phyloP scores from a whole-genome alignment of 2,797 vertebrate genomes.

The Selene dorsalis region DNA sequence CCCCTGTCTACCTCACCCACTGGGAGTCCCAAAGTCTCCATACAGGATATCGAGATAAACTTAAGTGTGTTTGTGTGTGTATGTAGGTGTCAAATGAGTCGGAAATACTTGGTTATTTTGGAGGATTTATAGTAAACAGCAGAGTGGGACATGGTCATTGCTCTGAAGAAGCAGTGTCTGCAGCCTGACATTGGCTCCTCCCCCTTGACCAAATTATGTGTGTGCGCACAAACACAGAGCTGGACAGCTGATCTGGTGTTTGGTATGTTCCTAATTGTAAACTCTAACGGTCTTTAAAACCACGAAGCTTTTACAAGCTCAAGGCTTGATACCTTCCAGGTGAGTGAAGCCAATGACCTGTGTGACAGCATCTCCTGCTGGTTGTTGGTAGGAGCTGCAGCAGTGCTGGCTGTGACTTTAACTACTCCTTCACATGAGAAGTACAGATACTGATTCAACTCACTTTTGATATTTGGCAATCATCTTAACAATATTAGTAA shows the following conservation, averaged over 20 bases:
- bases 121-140: slow-evolving; percentile 43
- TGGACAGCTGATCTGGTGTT: not conserved
- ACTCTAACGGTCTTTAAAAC: slow-evolving; percentile 6
- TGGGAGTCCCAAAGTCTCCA: slow-evolving; percentile 35
- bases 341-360: slow-evolving; percentile 52
- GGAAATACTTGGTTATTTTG: slow-evolving; percentile 52
- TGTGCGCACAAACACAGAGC: not conserved
- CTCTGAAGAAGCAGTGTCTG: slow-evolving; percentile 13
- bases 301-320: not conserved
- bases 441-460: not conserved
- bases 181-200: not conserved
- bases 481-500: not conserved
- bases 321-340: slow-evolving; percentile 18
- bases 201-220: not conserved
- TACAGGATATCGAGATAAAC: slow-evolving; percentile 34
- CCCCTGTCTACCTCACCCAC: slow-evolving; percentile 28
- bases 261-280: not conserved
- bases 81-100: slow-evolving; percentile 21
- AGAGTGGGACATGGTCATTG: slow-evolving; percentile 1
- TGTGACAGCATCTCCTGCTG: slow-evolving; percentile 79
- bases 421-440: not conserved
- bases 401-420: not conserved
- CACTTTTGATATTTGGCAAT: not conserved
- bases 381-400: slow-evolving; percentile 56
- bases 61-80: not conserved